phyloP scores from a whole-genome alignment of 2,113 vertebrate species.

The Vulpes lagopus region DNA sequence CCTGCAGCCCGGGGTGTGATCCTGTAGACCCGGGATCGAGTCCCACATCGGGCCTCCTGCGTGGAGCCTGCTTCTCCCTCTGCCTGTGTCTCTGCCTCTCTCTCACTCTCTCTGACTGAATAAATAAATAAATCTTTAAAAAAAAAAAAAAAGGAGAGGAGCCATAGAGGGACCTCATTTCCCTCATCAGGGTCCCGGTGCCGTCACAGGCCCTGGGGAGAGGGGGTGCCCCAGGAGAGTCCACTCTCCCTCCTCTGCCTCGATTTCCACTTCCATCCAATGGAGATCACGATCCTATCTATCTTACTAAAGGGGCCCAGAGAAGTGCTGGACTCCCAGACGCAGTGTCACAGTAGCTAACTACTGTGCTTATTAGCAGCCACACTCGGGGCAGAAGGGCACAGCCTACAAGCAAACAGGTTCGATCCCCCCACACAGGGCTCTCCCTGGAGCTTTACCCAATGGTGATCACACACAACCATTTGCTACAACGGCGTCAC shows the following conservation, averaged over 20 bases:
- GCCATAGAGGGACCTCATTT: fast-evolving
- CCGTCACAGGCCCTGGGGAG: no score
- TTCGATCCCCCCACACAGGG: background rate
- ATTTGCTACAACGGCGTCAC: background rate
- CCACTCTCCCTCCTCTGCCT: background rate
- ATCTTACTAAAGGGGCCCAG: background rate
- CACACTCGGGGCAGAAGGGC: background rate
- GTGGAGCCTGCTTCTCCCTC: no score
- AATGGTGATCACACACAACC: background rate
- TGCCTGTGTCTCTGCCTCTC: no score
- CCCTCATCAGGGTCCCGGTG: no score
- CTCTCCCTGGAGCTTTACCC: background rate
- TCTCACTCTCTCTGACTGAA: no score
- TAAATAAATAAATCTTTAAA: no score
- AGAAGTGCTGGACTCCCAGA: background rate
- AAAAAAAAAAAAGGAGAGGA: background rate
- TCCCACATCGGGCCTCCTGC: no score
- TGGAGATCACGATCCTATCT: background rate
- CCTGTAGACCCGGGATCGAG: no score
- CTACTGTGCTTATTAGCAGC: no score
- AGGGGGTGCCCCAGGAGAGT: background rate
- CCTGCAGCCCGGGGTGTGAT: no score
- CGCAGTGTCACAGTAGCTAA: fast-evolving
- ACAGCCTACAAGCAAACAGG: background rate
- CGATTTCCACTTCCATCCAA: background rate